Conservation (phyloP, 2,113 vertebrate genomes). For the Tachuris rubrigastra region DNA sequence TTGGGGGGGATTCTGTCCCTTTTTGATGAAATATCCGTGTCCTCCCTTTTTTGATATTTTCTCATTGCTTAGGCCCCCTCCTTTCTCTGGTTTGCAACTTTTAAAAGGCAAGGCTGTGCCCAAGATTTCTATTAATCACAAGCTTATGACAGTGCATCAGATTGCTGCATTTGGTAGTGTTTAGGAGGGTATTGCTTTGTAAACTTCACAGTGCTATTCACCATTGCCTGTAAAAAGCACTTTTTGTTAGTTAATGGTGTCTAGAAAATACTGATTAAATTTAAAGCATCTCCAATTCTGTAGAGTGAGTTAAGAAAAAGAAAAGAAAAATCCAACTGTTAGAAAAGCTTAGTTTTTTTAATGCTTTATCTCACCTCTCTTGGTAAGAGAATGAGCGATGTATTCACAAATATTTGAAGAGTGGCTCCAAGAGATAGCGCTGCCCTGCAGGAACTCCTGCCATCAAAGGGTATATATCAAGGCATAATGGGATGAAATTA, state of each 20-base stretch:
- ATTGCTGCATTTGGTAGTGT: background rate
- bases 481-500: background rate
- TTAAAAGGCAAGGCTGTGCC: background rate
- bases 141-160: background rate
- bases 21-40: background rate
- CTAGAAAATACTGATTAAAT: background rate
- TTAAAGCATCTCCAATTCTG: background rate
- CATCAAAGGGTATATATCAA: background rate
- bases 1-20: background rate
- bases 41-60: background rate
- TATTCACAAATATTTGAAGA: slow-evolving; percentile 9
- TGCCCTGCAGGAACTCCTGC: background rate
- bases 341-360: background rate
- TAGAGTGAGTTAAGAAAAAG: background rate
- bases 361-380: background rate
- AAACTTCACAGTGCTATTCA: background rate
- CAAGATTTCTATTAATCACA: background rate
- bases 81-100: background rate
- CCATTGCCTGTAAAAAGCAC: background rate
- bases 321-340: background rate
- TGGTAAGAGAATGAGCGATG: background rate
- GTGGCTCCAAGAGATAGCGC: background rate
- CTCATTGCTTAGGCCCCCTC: background rate
- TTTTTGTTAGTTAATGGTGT: background rate
- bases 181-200: background rate